A percentile compares a stretch with the other conserved stretches of the same genome.
Conservation (phyloP, 2,797 vertebrate genomes). For the Taenioides sp. region DNA sequence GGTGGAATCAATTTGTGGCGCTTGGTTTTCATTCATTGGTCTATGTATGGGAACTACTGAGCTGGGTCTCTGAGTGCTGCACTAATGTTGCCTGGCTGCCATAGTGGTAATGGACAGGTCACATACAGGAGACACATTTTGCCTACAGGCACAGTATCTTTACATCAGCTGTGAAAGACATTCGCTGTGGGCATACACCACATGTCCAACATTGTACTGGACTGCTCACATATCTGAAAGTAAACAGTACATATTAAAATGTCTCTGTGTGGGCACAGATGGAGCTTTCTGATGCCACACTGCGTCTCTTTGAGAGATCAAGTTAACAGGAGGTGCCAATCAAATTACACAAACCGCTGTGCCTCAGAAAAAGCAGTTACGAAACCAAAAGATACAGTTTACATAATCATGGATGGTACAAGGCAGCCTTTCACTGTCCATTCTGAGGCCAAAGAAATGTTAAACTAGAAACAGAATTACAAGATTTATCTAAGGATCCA, state of each 20-base stretch:
- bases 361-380: background rate
- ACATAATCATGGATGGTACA: background rate
- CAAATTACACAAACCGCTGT: background rate
- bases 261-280: background rate
- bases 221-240: background rate
- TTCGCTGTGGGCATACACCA: background rate
- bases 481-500: too few species aligned
- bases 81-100: too few species aligned
- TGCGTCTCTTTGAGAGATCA: background rate
- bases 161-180: too few species aligned
- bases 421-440: background rate
- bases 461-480: too few species aligned
- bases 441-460: background rate
- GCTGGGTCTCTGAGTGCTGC: too few species aligned
- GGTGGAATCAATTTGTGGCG: too few species aligned
- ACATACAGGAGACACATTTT: too few species aligned
- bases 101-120: too few species aligned
- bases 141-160: too few species aligned
- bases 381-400: background rate
- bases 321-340: constrained; percentile 5
- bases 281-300: background rate
- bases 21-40: too few species aligned
- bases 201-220: background rate
- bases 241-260: background rate
- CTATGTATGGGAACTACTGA: too few species aligned